These are phyloP conservation scores for Drosophila rhopaloa DNA, from an alignment of 1,140 invertebrate species.

Conservation along the genomic window DNA sequence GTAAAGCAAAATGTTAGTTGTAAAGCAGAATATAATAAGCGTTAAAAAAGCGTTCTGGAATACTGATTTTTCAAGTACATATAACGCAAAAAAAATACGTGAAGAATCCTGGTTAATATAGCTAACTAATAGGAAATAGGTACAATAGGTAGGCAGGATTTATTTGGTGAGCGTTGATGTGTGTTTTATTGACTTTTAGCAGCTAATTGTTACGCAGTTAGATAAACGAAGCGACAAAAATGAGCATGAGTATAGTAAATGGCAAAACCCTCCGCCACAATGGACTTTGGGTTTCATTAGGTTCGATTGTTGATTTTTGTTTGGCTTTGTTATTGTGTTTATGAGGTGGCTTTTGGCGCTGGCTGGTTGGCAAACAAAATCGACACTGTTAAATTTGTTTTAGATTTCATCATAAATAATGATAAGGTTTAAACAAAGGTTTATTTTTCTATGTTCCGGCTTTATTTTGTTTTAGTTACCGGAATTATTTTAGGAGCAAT, in stretches of 20 bases:
- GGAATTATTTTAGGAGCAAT: conserved; percentile 70
- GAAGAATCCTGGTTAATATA: conserved; percentile 39
- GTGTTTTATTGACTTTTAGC: conserved; percentile 33
- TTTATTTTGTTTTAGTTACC: conserved; percentile 50
- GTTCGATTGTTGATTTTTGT: conserved; percentile 36
- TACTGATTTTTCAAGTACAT: neutral
- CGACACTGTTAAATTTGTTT: conserved; percentile 59
- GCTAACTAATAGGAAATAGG: conserved; percentile 20
- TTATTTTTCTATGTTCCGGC: conserved; percentile 44
- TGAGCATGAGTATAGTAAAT: conserved; percentile 54
- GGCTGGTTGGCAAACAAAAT: conserved; percentile 47
- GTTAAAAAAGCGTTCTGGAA: conserved; percentile 15
- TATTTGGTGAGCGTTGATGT: conserved; percentile 23
- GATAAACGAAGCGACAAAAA: conserved; percentile 62
- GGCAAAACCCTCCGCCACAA: conserved; percentile 35
- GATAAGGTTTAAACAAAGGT: conserved; percentile 50
- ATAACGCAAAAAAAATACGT: conserved; percentile 12
- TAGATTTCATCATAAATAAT: conserved; percentile 67
- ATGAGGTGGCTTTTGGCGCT: conserved; percentile 53
- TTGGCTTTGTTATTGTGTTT: conserved; percentile 69
- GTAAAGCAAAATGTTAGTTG: conserved; percentile 34
- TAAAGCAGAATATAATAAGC: conserved; percentile 17
- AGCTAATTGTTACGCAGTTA: conserved; percentile 57
- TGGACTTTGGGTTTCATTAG: conserved; percentile 30
- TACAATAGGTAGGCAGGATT: conserved; percentile 15